Percentiles rank a stretch among this genome's conserved stretches.
These are phyloP conservation scores for Tachina fera DNA, from an alignment of 2,888 invertebrate species.

Conservation along the genomic window DNA sequence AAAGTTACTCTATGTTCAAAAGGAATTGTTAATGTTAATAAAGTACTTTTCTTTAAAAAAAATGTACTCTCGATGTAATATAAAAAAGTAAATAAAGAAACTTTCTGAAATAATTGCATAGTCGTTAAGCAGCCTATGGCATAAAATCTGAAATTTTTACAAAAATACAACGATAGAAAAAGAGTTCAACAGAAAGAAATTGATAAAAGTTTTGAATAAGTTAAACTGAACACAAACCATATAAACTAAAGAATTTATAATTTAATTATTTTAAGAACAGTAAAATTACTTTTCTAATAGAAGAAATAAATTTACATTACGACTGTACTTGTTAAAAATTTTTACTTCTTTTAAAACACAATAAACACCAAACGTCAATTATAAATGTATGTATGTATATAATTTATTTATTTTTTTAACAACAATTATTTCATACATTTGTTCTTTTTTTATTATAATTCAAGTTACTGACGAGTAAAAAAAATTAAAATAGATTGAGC, in stretches of 20 bases:
- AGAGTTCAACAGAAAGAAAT: slow-evolving; percentile 28
- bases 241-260: slow-evolving; percentile 22
- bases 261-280: slow-evolving; percentile 37
- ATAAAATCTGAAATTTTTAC: background rate
- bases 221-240: slow-evolving; percentile 8
- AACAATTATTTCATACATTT: slow-evolving; percentile 21
- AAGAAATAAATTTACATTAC: slow-evolving; percentile 73
- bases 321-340: slow-evolving; percentile 73
- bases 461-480: slow-evolving; percentile 54
- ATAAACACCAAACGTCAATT: slow-evolving; percentile 81
- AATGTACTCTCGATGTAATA: no score
- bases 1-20: no score
- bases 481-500: slow-evolving; percentile 10
- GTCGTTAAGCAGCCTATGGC: background rate
- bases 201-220: background rate
- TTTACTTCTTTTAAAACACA: slow-evolving; percentile 74
- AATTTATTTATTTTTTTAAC: slow-evolving; percentile 37
- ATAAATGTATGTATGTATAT: slow-evolving; percentile 14
- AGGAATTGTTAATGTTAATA: no score
- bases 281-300: slow-evolving; percentile 58
- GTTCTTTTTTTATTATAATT: slow-evolving; percentile 44
- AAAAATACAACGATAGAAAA: background rate
- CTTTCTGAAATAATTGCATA: slow-evolving; percentile 11
- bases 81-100: no score
- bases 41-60: no score